phyloP scores from a whole-genome alignment of 2,797 vertebrate genomes.

The Chloroceryle inda region DNA sequence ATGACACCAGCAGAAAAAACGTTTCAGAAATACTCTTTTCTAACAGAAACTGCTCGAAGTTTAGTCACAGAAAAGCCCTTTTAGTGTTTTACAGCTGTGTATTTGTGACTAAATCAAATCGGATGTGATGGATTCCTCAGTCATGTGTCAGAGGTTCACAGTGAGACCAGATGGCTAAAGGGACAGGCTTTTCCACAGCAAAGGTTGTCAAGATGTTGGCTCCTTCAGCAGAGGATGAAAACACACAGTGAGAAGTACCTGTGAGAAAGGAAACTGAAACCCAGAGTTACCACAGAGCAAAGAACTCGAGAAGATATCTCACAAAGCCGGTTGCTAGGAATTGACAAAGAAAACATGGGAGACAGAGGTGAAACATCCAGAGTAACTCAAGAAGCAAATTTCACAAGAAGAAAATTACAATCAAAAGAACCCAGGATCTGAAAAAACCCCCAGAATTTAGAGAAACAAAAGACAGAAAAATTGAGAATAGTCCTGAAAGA shows the following conservation, averaged over 20 bases:
- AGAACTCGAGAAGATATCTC: background rate
- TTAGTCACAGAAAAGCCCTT: background rate
- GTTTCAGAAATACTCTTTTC: background rate
- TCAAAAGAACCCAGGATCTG: background rate
- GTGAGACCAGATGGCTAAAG: background rate
- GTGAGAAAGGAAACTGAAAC: background rate
- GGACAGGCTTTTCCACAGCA: background rate
- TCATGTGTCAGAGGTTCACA: rapidly evolving
- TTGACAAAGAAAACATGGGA: background rate
- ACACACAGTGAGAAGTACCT: background rate
- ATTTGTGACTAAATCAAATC: background rate
- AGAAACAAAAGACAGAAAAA: background rate
- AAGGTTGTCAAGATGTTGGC: background rate
- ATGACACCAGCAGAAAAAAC: background rate
- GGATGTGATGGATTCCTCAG: background rate
- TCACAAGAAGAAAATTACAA: background rate
- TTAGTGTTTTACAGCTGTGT: background rate
- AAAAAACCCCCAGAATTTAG: background rate
- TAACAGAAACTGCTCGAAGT: background rate
- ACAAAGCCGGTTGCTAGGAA: background rate
- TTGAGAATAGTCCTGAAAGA: background rate
- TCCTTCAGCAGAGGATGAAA: background rate
- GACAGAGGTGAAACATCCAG: background rate
- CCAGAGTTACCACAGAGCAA: background rate
- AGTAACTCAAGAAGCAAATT: background rate